A percentile compares a stretch with the other conserved stretches of the same genome.
Evolutionary conservation across 53 echinoderm and acorn worm species (phyloP).

Genomic region (Echinarachnius parma): DNA sequence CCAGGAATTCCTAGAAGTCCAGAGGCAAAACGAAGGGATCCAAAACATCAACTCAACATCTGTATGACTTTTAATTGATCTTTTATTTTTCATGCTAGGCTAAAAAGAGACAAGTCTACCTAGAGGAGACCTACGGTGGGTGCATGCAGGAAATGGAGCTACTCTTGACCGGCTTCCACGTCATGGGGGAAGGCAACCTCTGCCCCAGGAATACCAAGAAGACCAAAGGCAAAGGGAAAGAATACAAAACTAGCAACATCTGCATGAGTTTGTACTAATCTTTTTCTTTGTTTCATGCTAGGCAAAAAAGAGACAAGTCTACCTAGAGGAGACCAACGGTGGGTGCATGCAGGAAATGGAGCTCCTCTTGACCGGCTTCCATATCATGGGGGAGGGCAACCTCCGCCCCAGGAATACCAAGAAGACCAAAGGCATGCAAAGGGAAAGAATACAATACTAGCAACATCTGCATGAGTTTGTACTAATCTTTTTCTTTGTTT

Average conservation of each 20-base stretch:
- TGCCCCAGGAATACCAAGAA: conserved; percentile 29
- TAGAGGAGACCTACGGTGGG: conserved; percentile 96
- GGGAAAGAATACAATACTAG: too few relatives aligned
- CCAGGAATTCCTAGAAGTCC: too few relatives aligned
- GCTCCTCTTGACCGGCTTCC: conserved; percentile 77
- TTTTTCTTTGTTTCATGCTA: conserved; percentile 4
- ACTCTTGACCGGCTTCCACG: conserved; percentile 73
- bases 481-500: too few relatives aligned
- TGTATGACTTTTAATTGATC: too few relatives aligned
- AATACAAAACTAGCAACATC: too few relatives aligned
- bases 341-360: conserved; percentile 96
- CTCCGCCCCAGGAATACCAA: conserved; percentile 31
- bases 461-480: too few relatives aligned
- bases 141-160: conserved; percentile 94
- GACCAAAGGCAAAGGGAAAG: conserved; percentile 30
- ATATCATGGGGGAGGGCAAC: conserved; percentile 50
- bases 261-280: too few relatives aligned
- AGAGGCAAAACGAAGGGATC: too few relatives aligned
- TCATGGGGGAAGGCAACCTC: conserved; percentile 44
- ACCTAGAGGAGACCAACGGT: conserved; percentile 91
- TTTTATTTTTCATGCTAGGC: conserved; percentile 54
- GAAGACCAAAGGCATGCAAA: conserved; percentile 31
- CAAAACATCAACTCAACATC: too few relatives aligned
- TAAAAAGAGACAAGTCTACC: conserved; percentile 86
- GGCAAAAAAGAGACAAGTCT: conserved; percentile 94